These are phyloP conservation scores for Triops longicaudatus DNA, from an alignment of 1,140 invertebrate species.

Conservation along the genomic window DNA sequence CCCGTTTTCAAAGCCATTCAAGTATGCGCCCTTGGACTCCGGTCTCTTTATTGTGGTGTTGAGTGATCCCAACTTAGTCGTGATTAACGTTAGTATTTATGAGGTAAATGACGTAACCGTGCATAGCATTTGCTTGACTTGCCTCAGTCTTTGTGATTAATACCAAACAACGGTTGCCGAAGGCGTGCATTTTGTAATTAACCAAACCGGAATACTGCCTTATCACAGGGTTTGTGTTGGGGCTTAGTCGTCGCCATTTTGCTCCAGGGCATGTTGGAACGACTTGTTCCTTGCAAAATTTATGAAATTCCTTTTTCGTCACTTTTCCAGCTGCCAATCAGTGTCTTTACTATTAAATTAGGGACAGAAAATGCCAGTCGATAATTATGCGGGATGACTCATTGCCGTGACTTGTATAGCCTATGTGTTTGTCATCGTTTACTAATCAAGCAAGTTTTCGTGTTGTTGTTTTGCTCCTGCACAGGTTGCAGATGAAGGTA, in stretches of 20 bases:
- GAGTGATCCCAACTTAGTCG: neutral
- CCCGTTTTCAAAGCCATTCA: neutral
- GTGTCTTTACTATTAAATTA: neutral
- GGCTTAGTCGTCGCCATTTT: constrained; percentile 12
- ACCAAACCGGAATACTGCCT: neutral
- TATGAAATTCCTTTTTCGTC: neutral
- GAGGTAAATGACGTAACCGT: constrained; percentile 6
- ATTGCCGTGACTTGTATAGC: neutral
- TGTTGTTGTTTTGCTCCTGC: neutral
- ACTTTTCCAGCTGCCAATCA: neutral
- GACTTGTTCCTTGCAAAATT: constrained; percentile 9
- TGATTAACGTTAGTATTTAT: neutral
- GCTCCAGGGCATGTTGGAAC: neutral
- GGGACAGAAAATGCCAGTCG: neutral
- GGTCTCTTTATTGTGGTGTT: constrained; percentile 9
- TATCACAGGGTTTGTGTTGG: neutral
- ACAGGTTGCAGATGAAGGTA: constrained; percentile 8
- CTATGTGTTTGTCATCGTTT: neutral
- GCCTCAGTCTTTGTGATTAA: neutral
- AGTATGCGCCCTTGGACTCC: neutral
- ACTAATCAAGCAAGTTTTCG: neutral
- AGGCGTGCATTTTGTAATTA: neutral
- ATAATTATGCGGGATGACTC: neutral
- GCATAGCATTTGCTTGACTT: neutral
- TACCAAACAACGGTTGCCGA: neutral